phyloP scores from a whole-genome alignment of 2,113 vertebrate genomes.

The Enhydra lutris region DNA sequence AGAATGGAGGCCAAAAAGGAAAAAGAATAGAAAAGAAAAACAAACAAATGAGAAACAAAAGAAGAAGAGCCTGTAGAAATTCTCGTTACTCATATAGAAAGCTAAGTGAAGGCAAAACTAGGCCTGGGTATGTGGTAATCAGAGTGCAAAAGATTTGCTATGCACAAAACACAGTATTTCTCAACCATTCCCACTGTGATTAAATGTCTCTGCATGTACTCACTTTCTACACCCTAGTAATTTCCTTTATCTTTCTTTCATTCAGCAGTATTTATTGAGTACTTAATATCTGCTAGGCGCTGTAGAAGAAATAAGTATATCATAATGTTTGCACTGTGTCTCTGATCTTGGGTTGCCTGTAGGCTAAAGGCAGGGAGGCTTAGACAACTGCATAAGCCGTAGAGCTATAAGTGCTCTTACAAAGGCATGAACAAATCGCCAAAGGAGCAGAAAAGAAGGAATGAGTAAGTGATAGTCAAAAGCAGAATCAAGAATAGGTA shows the following conservation, averaged over 20 bases:
- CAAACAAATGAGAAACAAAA: not conserved
- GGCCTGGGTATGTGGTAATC: fast-evolving
- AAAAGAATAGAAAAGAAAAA: not conserved
- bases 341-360: not conserved
- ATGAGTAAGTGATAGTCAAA: not conserved
- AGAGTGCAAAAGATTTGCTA: not conserved
- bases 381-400: not conserved
- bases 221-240: not conserved
- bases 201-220: not conserved
- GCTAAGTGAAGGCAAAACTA: not conserved
- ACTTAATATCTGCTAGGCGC: not conserved
- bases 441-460: not conserved
- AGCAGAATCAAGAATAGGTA: not conserved
- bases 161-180: not conserved
- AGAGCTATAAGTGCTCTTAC: not conserved
- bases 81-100: not conserved
- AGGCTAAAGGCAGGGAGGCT: not conserved
- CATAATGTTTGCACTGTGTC: not conserved
- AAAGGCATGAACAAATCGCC: not conserved
- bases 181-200: not conserved
- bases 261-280: not conserved
- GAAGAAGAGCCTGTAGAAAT: not conserved
- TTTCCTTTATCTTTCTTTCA: not conserved
- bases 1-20: not conserved
- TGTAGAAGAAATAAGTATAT: not conserved